Base-by-base conservation (phyloP, 2,888 invertebrate genomes). In the Drosophila dives region DNA sequence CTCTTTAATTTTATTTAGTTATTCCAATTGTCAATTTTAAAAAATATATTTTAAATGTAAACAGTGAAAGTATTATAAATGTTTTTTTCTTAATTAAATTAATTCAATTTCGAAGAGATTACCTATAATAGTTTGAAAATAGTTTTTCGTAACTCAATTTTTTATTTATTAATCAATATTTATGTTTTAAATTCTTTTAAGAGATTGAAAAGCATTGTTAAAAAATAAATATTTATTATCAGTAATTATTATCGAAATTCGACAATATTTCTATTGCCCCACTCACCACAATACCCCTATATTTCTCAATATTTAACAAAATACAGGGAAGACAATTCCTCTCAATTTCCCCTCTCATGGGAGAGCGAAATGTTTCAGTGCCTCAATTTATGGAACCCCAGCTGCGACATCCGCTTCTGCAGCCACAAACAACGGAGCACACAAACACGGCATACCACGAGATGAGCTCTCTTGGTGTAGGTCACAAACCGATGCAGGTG, bases 401-500 rank as follows among this genome's bases (percentile, higher is more conserved):
- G 72, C 17, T 15, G 61, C 54, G 53, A 70, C 38, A 68, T 64
- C 36, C 69, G 50, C 82, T 64, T 60, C 45, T 51, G 55, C 59
- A 48, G 63, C 62, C 55, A 40, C 59, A 69, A 61, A 51, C 45
- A 67, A 61, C 67, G 51, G 48, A 32, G 38, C 60, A 49, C 54
- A 50, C 58, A 32, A 40, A 32, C 48, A 34, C 26, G 33, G 42
- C 11, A 26, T 12, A 38, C 55, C 48, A 36, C 53, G 56, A 63
- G 64, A 59, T 75, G 67, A 75, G 74, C 81, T 78, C 81, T 77
- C 88, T 88, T 85, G 83, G 81, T 71, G 81, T 90, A 86, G 88
- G 89, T 90, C 89, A 81, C 76, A 90, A 90, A 83, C 83, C 80
- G 80, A 67, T 70, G 82, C 84, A 75, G 84, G 86, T 83, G 81